A percentile compares a stretch with the other conserved stretches of the same genome.
Conservation (phyloP, 2,797 vertebrate genomes). For the Lithobates sylvaticus region DNA sequence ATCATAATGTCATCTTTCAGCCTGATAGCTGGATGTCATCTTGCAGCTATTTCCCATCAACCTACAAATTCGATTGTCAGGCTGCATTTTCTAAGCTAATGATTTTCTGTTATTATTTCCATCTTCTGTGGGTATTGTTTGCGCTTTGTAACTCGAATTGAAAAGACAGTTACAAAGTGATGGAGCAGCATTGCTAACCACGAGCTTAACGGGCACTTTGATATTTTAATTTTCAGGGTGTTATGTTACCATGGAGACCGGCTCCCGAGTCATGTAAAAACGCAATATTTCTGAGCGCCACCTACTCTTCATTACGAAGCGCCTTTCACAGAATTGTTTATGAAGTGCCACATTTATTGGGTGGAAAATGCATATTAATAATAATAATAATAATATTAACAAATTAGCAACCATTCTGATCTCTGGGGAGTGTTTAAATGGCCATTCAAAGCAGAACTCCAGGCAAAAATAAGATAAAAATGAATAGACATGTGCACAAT, state of each 20-base stretch:
- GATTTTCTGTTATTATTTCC: not conserved
- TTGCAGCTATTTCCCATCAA: not conserved
- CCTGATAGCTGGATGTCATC: not conserved
- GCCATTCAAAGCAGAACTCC: too few relatives aligned
- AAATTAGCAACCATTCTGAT: too few relatives aligned
- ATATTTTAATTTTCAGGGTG: conserved; percentile 37
- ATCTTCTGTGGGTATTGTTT: not conserved
- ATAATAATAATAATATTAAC: too few relatives aligned
- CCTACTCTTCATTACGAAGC: not conserved
- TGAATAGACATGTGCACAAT: too few relatives aligned
- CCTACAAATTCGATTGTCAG: not conserved
- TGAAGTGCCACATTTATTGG: too few relatives aligned
- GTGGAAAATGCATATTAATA: too few relatives aligned
- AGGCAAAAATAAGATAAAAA: too few relatives aligned
- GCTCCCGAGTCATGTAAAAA: not conserved
- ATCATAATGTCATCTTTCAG: not conserved
- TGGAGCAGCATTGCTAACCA: not conserved
- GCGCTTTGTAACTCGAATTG: not conserved
- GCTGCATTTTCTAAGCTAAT: not conserved
- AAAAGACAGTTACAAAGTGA: conserved; percentile 22
- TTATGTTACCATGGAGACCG: conserved; percentile 40
- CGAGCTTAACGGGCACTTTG: not conserved
- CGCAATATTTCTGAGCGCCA: not conserved
- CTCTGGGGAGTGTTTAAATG: too few relatives aligned
- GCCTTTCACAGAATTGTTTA: too few relatives aligned